Evolutionary conservation across 2,113 vertebrate species (phyloP), one percentile per base, ranked within the genome.

Genomic region (Acanthochromis polyacanthus): DNA sequence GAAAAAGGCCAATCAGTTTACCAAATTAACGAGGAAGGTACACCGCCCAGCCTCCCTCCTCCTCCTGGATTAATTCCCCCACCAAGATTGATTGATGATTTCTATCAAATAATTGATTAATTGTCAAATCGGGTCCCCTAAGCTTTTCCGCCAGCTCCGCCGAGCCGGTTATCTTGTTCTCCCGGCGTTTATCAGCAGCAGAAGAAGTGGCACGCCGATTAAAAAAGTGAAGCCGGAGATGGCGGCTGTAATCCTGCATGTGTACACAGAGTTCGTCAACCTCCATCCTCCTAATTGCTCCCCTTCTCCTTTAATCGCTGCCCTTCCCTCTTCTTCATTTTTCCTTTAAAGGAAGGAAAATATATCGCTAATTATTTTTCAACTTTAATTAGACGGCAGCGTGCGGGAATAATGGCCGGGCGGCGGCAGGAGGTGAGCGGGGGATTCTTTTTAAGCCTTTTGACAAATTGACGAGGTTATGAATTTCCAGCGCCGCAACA

Each of bases 71-170:
- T 92, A 92, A 92, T 91, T 88, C 81, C 68, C 68, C 89, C 61
- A 64, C 78, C 74, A 73, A 87, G 92, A 95, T 94, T 93, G 93
- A 94, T 93, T 94, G 90, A 94, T 94, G 94, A 95, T 94, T 93
- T 94, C 89, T 94, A 95, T 95, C 94, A 95, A 94, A 95, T 95
- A 95, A 95, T 95, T 95, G 93, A 95, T 94, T 94, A 94, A 92
- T 94, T 95, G 92, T 93, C 80, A 86, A 91, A 90, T 89, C 80
- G 60, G 74, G 82, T 89, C 90, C 90, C 91, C 56, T 69, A 90
- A 93, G 91, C 91, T 89, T 87, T 72, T 77, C 76, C 78, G 72
- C 65, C 78, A 48, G 75, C 89, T 66, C 78, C n/a, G 53, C 69
- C 36, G 72, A 74, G 81, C 80, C 51, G 82, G 78, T 93, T 95